Conservation (phyloP, 2,113 vertebrate genomes). For the Ophiodon elongatus region DNA sequence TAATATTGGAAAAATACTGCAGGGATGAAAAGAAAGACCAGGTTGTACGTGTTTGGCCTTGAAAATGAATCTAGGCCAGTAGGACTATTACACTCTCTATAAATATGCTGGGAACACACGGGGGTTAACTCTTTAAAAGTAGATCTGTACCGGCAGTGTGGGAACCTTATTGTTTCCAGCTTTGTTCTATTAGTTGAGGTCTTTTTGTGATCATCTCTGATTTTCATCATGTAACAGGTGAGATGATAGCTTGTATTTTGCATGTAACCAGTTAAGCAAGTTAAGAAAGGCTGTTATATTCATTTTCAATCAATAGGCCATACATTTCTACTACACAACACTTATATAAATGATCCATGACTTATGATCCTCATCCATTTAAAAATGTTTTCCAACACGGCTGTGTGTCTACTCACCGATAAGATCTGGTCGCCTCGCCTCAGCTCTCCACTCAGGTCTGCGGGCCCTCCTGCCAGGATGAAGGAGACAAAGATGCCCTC, state of each 20-base stretch:
- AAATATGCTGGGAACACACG: slow-evolving; percentile 29
- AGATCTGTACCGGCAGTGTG: background rate
- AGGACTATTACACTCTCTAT: slow-evolving; percentile 32
- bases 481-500: slow-evolving; percentile 99
- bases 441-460: slow-evolving; percentile 95
- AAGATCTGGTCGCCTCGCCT: slow-evolving; percentile 96
- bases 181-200: background rate
- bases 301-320: background rate
- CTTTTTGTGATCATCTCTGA: background rate
- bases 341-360: background rate
- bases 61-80: slow-evolving; percentile 57
- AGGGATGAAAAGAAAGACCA: background rate
- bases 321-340: background rate
- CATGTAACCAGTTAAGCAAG: too few species aligned
- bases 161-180: background rate
- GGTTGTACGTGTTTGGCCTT: background rate
- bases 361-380: background rate
- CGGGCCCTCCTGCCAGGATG: slow-evolving; percentile 96
- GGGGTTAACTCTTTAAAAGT: background rate
- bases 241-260: background rate
- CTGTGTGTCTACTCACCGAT: slow-evolving; percentile 86
- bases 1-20: background rate
- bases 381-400: background rate
- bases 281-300: too few species aligned
- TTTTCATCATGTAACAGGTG: background rate